Conservation (phyloP, 1,140 invertebrate genomes). For the Aphelinus certus region DNA sequence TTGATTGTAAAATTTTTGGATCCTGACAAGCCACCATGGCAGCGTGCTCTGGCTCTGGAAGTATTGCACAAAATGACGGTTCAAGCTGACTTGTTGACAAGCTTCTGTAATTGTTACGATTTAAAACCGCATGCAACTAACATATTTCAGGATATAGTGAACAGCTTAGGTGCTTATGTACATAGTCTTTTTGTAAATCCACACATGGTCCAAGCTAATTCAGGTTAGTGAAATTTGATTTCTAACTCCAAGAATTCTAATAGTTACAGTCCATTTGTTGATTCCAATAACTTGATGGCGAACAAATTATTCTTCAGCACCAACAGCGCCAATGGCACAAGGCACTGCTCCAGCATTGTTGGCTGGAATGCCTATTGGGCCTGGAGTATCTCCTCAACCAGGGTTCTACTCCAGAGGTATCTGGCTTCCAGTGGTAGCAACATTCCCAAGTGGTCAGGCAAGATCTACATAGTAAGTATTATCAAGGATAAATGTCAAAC, state of each 20-base stretch:
- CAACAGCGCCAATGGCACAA: slow-evolving; percentile 64
- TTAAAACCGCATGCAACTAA: slow-evolving; percentile 92
- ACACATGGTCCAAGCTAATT: slow-evolving; percentile 64
- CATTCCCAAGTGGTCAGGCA: slow-evolving; percentile 84
- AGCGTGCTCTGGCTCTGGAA: slow-evolving; percentile 92
- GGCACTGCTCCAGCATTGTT: slow-evolving; percentile 76
- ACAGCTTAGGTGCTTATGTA: slow-evolving; percentile 93
- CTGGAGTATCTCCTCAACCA: slow-evolving; percentile 85
- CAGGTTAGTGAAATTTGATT: slow-evolving; percentile 52
- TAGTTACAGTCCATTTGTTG: neutral
- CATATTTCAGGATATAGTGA: slow-evolving; percentile 95
- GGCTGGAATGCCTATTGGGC: slow-evolving; percentile 75
- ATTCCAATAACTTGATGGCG: neutral
- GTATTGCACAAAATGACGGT: slow-evolving; percentile 94
- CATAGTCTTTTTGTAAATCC: slow-evolving; percentile 88
- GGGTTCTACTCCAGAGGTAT: slow-evolving; percentile 93
- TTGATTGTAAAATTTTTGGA: slow-evolving; percentile 97
- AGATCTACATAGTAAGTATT: slow-evolving; percentile 88
- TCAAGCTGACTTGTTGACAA: slow-evolving; percentile 87
- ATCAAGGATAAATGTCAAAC: neutral
- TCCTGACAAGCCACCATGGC: slow-evolving; percentile 95
- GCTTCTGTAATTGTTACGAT: slow-evolving; percentile 95
- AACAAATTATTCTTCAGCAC: slow-evolving; percentile 40
- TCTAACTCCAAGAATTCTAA: neutral
- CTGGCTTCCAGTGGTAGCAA: slow-evolving; percentile 88